Percentiles rank a stretch among this genome's conserved stretches.
These are phyloP conservation scores for Coranthus polyacanthus DNA, from an alignment of 2,797 vertebrate species.

Conservation along the genomic window DNA sequence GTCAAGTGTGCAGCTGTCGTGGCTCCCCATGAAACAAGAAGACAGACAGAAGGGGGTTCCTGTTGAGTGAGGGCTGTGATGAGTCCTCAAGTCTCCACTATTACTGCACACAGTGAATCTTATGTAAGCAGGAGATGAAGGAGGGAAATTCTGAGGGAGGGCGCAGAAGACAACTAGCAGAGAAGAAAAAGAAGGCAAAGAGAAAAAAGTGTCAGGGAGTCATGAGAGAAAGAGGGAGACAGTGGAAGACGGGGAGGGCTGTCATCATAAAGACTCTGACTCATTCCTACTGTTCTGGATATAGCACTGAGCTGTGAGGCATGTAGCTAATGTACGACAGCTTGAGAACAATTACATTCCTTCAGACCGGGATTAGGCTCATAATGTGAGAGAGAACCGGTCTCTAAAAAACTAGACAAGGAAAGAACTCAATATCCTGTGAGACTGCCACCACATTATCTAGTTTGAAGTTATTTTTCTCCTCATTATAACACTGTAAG, in stretches of 20 bases:
- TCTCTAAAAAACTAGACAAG: conserved; percentile 19
- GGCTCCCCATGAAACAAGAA: conserved; percentile 63
- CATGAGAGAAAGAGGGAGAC: conserved; percentile 52
- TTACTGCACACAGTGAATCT: conserved; percentile 38
- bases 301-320: conserved; percentile 74
- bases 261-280: conserved; percentile 76
- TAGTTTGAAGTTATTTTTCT: conserved; percentile 1
- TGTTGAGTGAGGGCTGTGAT: conserved; percentile 56
- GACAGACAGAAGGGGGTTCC: conserved; percentile 65
- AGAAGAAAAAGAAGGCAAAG: conserved; percentile 37
- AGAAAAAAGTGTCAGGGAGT: conserved; percentile 52
- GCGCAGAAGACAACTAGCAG: conserved; percentile 44
- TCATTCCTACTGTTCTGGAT: conserved; percentile 76
- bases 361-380: conserved; percentile 72
- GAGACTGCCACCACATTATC: conserved; percentile 36
- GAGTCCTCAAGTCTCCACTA: conserved; percentile 59
- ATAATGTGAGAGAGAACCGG: conserved; percentile 46
- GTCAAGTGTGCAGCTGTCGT: conserved; percentile 73
- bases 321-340: conserved; percentile 72
- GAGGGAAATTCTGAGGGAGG: conserved; percentile 27
- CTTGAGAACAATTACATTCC: conserved; percentile 75
- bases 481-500: conserved; percentile 1
- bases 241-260: conserved; percentile 56
- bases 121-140: conserved; percentile 62
- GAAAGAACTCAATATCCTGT: conserved; percentile 35